Conservation (phyloP, 2,888 invertebrate genomes). For the Neoaliturus tenellus region DNA sequence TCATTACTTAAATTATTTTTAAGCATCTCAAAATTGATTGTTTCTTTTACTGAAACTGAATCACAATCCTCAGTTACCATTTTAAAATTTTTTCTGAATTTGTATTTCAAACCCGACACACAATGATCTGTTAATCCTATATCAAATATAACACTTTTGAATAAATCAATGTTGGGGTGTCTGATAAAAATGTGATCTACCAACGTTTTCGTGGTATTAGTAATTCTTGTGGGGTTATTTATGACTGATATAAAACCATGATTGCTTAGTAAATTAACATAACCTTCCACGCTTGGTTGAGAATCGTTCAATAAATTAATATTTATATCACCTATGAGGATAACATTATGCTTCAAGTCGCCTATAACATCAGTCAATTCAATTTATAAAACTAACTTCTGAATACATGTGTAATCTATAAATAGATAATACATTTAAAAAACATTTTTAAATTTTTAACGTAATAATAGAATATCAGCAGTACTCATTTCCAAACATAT, state of each 20-base stretch:
- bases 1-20: too few species aligned
- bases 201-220: not conserved
- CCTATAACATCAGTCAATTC: not conserved
- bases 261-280: not conserved
- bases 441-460: not conserved
- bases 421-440: not conserved
- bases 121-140: not conserved
- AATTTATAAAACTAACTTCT: not conserved
- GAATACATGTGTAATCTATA: not conserved
- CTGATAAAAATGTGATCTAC: not conserved
- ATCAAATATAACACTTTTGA: not conserved
- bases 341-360: not conserved
- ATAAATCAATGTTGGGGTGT: not conserved
- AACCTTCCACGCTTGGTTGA: not conserved
- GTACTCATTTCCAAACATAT: not conserved
- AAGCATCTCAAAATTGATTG: too few species aligned
- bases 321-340: not conserved
- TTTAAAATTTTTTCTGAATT: not conserved
- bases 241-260: not conserved
- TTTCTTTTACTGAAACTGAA: too few species aligned
- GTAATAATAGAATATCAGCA: not conserved
- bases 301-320: not conserved
- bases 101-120: not conserved
- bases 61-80: too few species aligned
- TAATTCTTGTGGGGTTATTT: not conserved